Base-by-base conservation (phyloP, 2,888 invertebrate species). In the Arrhopalites spinosus region DNA sequence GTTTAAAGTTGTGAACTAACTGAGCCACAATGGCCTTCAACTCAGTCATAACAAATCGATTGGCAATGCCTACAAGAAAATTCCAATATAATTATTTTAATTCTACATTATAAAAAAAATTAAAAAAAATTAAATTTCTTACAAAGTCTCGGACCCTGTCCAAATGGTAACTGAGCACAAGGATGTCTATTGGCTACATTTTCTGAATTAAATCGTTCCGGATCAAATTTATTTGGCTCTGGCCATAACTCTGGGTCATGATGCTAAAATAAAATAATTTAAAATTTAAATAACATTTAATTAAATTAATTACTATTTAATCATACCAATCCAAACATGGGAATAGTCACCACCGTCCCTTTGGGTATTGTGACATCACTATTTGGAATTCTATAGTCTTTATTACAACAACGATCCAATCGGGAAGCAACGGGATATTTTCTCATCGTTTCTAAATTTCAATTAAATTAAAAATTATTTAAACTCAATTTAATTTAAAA, bases 111-210 rank as follows among this genome's bases (percentile, higher is more conserved):
- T 36, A 36, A 36, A 36, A 36, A 7, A 36, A 3, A 36, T 36
- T 36, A n/a, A n/a, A n/a, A n/a, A n/a, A n/a, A n/a, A n/a, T n/a
- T n/a, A n/a, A n/a, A n/a, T n/a, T 36, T 3, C 36, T 36, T 36
- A 36, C 88, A 88, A 23, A 85, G 83, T 47, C 88, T 84, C 2
- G 85, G 85, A 0, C 88, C 88, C 81, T 84, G 86, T 0, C 88
- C 87, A 79, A 87, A 88, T 0, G 88, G 87, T 82, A 86, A 81
- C 73, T 85, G 87, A 0, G 84, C 83, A 29, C 83, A 79, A 29
- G 85, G 85, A 59, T 84, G 86, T 2, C 85, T 83, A 13, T 82
- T 77, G 27, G 83, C 83, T 50, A 69, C 30, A 25, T 69, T 7
- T 27, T 69, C 69, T 20, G 50, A 53, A 5, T 7, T 30, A 23